A percentile compares a stretch with the other conserved stretches of the same genome.
phyloP scores from a whole-genome alignment of 2,888 invertebrate species.

The Hemicrepidius hirtus region DNA sequence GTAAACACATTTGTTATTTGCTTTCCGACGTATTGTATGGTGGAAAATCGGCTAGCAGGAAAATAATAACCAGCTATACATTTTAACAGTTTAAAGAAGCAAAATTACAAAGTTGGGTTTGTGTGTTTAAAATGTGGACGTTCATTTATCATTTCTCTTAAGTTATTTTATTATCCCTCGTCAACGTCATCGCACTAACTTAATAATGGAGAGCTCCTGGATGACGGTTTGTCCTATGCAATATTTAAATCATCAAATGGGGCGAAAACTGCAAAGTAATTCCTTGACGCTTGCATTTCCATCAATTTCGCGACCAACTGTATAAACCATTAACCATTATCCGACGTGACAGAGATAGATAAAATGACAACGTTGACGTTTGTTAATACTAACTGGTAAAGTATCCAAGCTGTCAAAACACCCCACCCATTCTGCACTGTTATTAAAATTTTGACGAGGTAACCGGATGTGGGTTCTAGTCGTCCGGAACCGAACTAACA shows the following conservation, averaged over 20 bases:
- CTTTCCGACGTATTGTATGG: slow-evolving; percentile 43
- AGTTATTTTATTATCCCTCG: slow-evolving; percentile 53
- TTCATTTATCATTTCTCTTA: slow-evolving; percentile 49
- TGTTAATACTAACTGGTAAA: slow-evolving; percentile 42
- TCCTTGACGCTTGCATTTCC: slow-evolving; percentile 49
- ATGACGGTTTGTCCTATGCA: slow-evolving; percentile 51
- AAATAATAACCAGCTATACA: slow-evolving; percentile 39
- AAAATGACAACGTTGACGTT: slow-evolving; percentile 50
- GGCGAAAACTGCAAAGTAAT: slow-evolving; percentile 69
- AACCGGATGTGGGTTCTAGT: slow-evolving; percentile 55
- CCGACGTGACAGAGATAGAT: slow-evolving; percentile 47
- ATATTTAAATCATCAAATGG: slow-evolving; percentile 57
- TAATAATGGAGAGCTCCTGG: slow-evolving; percentile 44
- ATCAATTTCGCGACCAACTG: slow-evolving; percentile 52
- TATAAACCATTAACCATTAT: slow-evolving; percentile 51
- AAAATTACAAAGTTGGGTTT: slow-evolving; percentile 40
- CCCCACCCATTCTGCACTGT: slow-evolving; percentile 53
- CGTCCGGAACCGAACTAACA: slow-evolving; percentile 51
- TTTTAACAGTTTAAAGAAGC: slow-evolving; percentile 39
- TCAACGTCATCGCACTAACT: slow-evolving; percentile 49
- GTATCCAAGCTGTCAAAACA: slow-evolving; percentile 58
- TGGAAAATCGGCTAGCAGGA: slow-evolving; percentile 36
- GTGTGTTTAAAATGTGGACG: slow-evolving; percentile 43
- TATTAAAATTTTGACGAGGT: slow-evolving; percentile 59
- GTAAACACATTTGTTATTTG: slow-evolving; percentile 51